Evolutionary conservation across 2,888 invertebrate species (phyloP).

Genomic region (Anodontia alba): DNA sequence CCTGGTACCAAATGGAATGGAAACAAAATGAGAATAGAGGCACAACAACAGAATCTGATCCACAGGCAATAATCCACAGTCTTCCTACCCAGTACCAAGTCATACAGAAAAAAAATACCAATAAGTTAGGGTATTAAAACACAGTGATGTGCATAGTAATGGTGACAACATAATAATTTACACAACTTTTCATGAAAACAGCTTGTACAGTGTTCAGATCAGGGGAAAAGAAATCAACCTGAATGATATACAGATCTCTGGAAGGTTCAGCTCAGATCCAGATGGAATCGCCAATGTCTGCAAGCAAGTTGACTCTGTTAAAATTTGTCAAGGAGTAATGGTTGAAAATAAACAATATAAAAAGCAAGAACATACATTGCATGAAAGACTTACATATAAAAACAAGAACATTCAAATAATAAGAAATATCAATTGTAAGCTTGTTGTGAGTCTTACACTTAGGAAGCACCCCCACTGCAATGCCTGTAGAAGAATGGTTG

Average conservation of each 20-base stretch:
- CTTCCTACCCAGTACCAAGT: background rate
- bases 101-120: background rate
- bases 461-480: background rate
- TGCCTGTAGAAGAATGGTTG: background rate
- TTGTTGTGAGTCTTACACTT: background rate
- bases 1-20: background rate
- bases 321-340: background rate
- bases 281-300: background rate
- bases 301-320: background rate
- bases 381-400: background rate
- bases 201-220: background rate
- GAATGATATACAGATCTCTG: background rate
- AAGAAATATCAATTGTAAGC: background rate
- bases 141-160: background rate
- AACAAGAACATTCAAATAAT: background rate
- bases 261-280: background rate
- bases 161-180: background rate
- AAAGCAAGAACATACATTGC: slow-evolving; percentile 1
- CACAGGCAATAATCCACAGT: background rate
- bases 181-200: background rate
- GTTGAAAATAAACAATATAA: background rate
- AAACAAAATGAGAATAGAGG: background rate
- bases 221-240: background rate
- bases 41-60: background rate
- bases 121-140: background rate